Conservation (phyloP, 2,797 vertebrate genomes). For the Lacerta agilis region DNA sequence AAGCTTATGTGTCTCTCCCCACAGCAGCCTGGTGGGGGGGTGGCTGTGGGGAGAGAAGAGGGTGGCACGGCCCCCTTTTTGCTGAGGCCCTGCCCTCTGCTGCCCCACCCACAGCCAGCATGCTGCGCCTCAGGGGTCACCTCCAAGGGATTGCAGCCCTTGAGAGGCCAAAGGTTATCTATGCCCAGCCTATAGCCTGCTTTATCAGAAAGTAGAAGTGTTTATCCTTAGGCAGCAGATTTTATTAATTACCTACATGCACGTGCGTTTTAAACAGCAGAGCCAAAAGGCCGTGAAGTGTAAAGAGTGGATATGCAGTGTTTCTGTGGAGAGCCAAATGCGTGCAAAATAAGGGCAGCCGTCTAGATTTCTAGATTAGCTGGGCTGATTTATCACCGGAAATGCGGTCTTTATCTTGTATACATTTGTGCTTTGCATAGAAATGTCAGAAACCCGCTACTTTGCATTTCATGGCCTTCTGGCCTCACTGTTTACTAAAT, state of each 20-base stretch:
- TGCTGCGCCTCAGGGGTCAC: too few species aligned
- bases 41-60: too few species aligned
- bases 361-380: background rate
- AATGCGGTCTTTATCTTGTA: background rate
- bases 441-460: background rate
- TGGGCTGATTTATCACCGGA: background rate
- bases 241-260: background rate
- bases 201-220: background rate
- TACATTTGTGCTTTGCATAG: background rate
- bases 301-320: background rate
- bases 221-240: background rate
- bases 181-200: background rate
- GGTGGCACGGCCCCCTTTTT: too few species aligned
- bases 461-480: background rate
- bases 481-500: background rate
- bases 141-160: too few species aligned
- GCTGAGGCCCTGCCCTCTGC: too few species aligned
- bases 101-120: background rate
- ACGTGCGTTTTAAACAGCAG: too few species aligned
- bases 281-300: background rate
- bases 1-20: too few species aligned
- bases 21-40: too few species aligned
- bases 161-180: too few species aligned
- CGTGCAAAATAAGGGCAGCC: background rate
- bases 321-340: background rate